A percentile compares a stretch with the other conserved stretches of the same genome.
These are phyloP conservation scores for Sus cebifrons DNA, from an alignment of 2,797 vertebrate species.

Conservation along the genomic window DNA sequence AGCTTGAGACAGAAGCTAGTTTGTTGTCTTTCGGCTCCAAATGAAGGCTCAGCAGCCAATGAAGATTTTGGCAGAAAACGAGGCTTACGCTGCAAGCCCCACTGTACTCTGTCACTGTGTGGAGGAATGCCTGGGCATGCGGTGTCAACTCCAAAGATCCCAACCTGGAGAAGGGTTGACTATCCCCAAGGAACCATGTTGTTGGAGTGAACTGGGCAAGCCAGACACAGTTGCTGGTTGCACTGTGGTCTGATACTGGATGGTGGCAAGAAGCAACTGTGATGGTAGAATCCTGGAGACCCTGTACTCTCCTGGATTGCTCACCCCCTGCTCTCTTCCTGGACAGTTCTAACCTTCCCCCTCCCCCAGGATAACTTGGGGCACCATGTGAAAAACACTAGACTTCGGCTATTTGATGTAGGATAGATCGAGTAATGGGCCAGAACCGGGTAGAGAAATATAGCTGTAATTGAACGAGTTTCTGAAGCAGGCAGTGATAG, in stretches of 20 bases:
- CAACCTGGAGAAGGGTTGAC: not conserved
- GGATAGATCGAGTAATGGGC: not conserved
- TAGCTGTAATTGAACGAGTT: constrained; percentile 16
- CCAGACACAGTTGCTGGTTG: not conserved
- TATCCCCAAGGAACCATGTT: not conserved
- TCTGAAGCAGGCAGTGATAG: constrained; percentile 8
- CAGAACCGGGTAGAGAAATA: constrained; percentile 47
- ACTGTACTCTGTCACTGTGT: not conserved
- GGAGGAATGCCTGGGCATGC: not conserved
- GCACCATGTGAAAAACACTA: not conserved
- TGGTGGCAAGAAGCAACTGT: not conserved
- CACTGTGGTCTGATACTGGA: not conserved
- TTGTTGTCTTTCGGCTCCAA: not conserved
- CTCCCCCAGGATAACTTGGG: not conserved
- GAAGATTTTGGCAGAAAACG: not conserved
- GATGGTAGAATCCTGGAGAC: not conserved
- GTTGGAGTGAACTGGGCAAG: not conserved
- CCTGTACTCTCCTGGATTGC: not conserved
- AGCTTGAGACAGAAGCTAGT: constrained; percentile 19
- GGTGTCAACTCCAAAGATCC: not conserved
- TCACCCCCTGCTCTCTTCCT: not conserved
- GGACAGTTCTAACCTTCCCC: not conserved
- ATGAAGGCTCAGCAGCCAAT: not conserved
- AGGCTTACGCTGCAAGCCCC: not conserved
- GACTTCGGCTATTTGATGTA: not conserved